These are phyloP conservation scores for Calameuta idolon DNA, from an alignment of 2,888 invertebrate species.

Conservation along the genomic window DNA sequence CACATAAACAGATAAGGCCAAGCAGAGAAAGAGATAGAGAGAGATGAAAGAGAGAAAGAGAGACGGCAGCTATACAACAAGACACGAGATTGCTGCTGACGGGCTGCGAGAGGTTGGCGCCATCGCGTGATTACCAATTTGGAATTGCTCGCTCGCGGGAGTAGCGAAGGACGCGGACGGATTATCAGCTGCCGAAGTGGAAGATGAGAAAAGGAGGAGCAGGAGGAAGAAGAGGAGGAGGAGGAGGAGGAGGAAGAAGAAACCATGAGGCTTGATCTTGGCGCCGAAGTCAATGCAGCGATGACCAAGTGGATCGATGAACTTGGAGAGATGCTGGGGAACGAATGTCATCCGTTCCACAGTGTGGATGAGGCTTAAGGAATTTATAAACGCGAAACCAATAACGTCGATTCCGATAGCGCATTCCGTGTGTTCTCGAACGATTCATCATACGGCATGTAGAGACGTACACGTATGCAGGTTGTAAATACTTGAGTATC, in stretches of 20 bases:
- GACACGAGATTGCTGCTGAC: conserved; percentile 64
- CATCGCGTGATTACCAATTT: conserved; percentile 68
- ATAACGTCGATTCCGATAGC: conserved; percentile 54
- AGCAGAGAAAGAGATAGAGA: conserved; percentile 29
- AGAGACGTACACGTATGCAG: background rate
- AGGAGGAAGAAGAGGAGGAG: background rate
- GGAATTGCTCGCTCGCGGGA: conserved; percentile 59
- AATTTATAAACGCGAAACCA: conserved; percentile 31
- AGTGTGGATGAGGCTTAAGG: background rate
- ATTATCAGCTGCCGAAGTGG: conserved; percentile 49
- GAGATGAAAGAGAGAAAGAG: conserved; percentile 18
- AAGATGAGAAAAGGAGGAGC: conserved; percentile 11
- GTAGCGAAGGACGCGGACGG: conserved; percentile 47
- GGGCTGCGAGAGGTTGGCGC: conserved; percentile 65
- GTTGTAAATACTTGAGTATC: conserved; percentile 2
- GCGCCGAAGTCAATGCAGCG: background rate
- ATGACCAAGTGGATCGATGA: background rate
- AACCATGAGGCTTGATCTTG: background rate
- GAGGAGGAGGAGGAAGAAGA: background rate
- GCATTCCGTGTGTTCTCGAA: conserved; percentile 53
- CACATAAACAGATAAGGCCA: conserved; percentile 40
- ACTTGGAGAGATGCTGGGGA: background rate
- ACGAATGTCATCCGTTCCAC: background rate
- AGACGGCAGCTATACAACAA: conserved; percentile 53
- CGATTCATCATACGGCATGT: conserved; percentile 50